phyloP scores from a whole-genome alignment of 2,888 invertebrate species.

The Hoplodrina blanda region DNA sequence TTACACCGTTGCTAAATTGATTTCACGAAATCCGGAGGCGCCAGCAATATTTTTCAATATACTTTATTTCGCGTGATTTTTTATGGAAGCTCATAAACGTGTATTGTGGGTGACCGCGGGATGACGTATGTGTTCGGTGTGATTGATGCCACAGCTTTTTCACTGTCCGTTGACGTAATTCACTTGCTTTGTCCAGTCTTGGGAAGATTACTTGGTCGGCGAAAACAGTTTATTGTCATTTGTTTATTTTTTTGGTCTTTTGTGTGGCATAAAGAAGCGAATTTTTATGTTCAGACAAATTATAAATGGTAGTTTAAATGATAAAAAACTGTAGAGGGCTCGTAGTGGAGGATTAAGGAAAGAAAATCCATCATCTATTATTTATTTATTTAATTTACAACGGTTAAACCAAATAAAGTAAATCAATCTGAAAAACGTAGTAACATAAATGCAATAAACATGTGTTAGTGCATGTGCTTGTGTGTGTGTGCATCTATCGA shows the following conservation, averaged over 20 bases:
- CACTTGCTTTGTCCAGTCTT: slow-evolving; percentile 50
- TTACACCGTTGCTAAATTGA: slow-evolving; percentile 42
- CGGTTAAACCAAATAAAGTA: no score
- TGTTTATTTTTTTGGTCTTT: slow-evolving; percentile 16
- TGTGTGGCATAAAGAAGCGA: background rate
- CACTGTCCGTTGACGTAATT: slow-evolving; percentile 51
- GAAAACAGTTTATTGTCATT: slow-evolving; percentile 31
- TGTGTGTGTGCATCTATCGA: no score
- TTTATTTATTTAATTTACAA: no score
- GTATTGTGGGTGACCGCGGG: slow-evolving; percentile 48
- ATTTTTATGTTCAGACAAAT: background rate
- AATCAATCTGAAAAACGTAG: no score
- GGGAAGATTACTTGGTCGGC: slow-evolving; percentile 29
- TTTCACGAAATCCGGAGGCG: slow-evolving; percentile 22
- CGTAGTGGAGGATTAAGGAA: no score
- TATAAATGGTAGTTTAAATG: no score
- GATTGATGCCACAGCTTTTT: slow-evolving; percentile 53
- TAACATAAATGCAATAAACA: no score
- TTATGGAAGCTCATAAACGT: slow-evolving; percentile 56
- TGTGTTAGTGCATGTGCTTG: no score
- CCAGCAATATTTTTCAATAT: slow-evolving; percentile 57
- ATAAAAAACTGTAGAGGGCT: no score
- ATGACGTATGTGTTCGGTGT: slow-evolving; percentile 53
- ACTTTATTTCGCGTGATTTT: slow-evolving; percentile 56
- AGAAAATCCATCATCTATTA: no score